Percentiles rank a stretch among this genome's conserved stretches.
Evolutionary conservation across 2,797 vertebrate species (phyloP).

Genomic region (Perodicticus potto): DNA sequence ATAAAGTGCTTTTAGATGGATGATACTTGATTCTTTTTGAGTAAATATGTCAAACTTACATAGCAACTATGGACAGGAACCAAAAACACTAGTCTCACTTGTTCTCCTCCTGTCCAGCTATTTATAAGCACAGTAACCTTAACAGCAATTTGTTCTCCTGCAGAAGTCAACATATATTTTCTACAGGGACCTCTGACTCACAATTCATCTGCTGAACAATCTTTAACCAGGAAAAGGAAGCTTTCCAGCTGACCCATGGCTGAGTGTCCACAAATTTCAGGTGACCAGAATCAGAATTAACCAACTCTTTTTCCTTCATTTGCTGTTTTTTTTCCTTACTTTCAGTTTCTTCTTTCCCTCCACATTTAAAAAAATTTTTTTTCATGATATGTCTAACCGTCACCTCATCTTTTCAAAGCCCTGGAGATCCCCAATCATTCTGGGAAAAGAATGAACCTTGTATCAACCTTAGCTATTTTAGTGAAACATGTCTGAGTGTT

Average conservation of each 20-base stretch:
- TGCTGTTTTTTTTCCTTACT: not conserved
- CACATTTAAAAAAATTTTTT: not conserved
- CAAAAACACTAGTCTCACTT: not conserved
- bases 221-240: not conserved
- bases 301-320: not conserved
- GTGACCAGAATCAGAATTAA: not conserved
- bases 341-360: not conserved
- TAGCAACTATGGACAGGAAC: not conserved
- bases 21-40: not conserved
- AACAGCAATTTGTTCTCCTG: not conserved
- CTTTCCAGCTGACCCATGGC: not conserved
- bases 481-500: accelerated
- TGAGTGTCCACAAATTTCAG: not conserved
- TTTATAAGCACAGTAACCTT: not conserved
- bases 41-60: not conserved
- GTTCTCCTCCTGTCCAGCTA: not conserved
- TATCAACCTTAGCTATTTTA: not conserved
- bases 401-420: not conserved
- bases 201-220: not conserved
- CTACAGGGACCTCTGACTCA: not conserved
- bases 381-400: not conserved
- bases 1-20: not conserved
- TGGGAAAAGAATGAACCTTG: not conserved
- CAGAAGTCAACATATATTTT: not conserved
- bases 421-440: not conserved